Evolutionary conservation across 2,888 invertebrate species (phyloP), one percentile per base, ranked within the genome.

Genomic region (Patella pellucida): DNA sequence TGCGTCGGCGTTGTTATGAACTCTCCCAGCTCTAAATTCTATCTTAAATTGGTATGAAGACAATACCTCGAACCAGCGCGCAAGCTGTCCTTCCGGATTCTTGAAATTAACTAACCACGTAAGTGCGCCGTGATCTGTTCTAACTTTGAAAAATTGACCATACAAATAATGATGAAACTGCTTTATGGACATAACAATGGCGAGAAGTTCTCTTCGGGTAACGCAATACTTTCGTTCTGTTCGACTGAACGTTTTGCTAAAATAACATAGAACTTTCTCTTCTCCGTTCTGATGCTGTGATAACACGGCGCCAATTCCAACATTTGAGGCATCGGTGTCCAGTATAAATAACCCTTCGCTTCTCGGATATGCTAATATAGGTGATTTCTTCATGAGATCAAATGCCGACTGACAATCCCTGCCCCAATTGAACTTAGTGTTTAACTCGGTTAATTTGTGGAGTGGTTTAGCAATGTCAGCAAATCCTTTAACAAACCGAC

Each of bases 161-260:
- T 80, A 80, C 31, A 82, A 62, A 62, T 76, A 79, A 9, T 79
- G 82, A n/a, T 72, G 52, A 62, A 76, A 82, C 41, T 78, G 72
- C 54, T 80, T 79, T 16, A 77, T 74, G 41, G 77, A 81, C 51
- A n/a, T n/a, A n/a, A n/a, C n/a, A n/a, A n/a, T n/a, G n/a, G n/a
- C n/a, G n/a, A n/a, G n/a, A n/a, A n/a, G n/a, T n/a, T n/a, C n/a
- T n/a, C n/a, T n/a, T n/a, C n/a, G n/a, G n/a, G n/a, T n/a, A n/a
- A n/a, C n/a, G n/a, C n/a, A n/a, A n/a, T n/a, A n/a, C n/a, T n/a
- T n/a, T n/a, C n/a, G n/a, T n/a, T n/a, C n/a, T n/a, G n/a, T n/a
- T n/a, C n/a, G n/a, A n/a, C n/a, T n/a, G n/a, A n/a, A n/a, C n/a
- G n/a, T n/a, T n/a, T n/a, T n/a, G n/a, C n/a, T n/a, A n/a, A n/a